Evolutionary conservation across 2,888 invertebrate species (phyloP).

Genomic region (Patella caerulea): DNA sequence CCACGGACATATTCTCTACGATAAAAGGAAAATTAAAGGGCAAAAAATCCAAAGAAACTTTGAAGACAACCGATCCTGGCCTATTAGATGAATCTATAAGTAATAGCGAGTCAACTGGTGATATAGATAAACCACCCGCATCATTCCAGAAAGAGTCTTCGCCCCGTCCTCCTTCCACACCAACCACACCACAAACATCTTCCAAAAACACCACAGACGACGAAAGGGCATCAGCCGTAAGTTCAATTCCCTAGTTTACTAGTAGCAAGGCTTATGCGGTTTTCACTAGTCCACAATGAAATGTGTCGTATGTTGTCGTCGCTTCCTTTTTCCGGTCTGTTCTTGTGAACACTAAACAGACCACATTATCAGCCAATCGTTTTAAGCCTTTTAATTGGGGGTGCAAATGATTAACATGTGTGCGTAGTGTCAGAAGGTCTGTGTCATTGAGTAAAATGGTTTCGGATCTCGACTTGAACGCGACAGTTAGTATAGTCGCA

Average conservation of each 20-base stretch:
- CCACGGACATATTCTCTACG: constrained; percentile 44
- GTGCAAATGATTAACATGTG: no score
- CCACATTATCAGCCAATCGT: neutral
- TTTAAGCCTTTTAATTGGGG: no score
- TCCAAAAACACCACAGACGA: constrained; percentile 15
- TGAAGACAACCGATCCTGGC: neutral
- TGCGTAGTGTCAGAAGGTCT: no score
- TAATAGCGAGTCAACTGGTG: neutral
- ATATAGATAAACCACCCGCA: neutral
- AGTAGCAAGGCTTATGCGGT: neutral
- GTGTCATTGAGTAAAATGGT: no score
- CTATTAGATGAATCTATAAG: neutral
- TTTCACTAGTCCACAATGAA: no score
- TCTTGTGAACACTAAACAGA: neutral
- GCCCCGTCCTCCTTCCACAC: constrained; percentile 28
- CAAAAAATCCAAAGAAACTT: constrained; percentile 6
- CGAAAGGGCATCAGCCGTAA: constrained; percentile 1
- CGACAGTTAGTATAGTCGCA: no score
- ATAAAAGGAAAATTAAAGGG: constrained; percentile 6
- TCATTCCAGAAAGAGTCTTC: constrained; percentile 8
- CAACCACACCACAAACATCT: constrained; percentile 30
- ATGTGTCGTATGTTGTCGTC: no score
- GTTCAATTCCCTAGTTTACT: neutral
- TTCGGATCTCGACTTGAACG: no score
- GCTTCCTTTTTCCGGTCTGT: no score